Base-by-base conservation (phyloP, 2,888 invertebrate genomes). In the Morpho deidamia region DNA sequence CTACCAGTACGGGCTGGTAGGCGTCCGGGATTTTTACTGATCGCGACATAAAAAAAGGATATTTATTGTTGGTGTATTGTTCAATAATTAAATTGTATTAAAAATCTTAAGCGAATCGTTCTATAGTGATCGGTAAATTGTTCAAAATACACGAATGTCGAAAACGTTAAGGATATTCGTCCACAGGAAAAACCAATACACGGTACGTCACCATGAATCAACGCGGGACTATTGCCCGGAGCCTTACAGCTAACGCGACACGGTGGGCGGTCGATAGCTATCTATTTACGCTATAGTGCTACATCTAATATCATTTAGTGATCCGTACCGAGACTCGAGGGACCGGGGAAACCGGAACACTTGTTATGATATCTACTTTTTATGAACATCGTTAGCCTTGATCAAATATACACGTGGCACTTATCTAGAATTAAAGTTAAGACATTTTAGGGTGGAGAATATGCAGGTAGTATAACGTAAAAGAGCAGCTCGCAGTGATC, bases 351-450 rank as follows among this genome's bases (percentile, higher is more conserved):
- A 43, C 14, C 58, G 51, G 42, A 56, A 55, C 61, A 62, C 66
- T 63, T 66, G 55, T 11, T 63, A 65, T 63, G 63, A 65, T 65
- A 63, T 63, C 64, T 65, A 65, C 64, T 62, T 53, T 35, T 55
- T 60, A 49, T 63, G 64, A 65, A 65, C 64, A 62, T 59, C 61
- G 48, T 55, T 60, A 49, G 60, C 59, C 50, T 59, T 51, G 59
- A 59, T 59, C 59, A 61, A 61, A 61, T 61, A 41, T 63, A 63
- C 62, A 61, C 51, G 32, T 43, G 11, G 23, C 51, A 48, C 53
- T 61, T 55, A 44, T 44, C 53, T 61, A 59, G 47, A 12, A 46
- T 46, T 56, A 46, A 40, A 39, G 33, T 38, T 45, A 45, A 49
- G 49, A 52, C 43, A 55, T 51, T 48, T 53, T 43, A 51, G 12